phyloP scores from a whole-genome alignment of 2,113 vertebrate genomes.

The Sturnus vulgaris region DNA sequence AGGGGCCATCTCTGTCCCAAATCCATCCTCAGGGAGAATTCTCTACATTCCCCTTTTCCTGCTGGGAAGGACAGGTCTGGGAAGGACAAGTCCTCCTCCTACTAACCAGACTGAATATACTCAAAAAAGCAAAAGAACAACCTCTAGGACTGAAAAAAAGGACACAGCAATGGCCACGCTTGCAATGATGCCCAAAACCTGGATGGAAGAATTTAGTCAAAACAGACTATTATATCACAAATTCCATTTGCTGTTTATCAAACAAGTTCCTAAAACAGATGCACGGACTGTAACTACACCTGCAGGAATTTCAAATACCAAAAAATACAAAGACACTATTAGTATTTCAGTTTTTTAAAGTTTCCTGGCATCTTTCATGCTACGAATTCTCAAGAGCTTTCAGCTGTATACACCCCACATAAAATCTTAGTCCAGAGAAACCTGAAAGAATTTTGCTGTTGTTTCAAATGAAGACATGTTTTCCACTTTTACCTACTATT shows the following conservation, averaged over 20 bases:
- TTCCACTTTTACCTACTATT: neutral
- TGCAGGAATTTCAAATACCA: neutral
- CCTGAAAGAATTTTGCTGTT: neutral
- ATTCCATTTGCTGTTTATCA: neutral
- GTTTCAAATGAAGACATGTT: neutral
- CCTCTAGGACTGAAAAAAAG: neutral
- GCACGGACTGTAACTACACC: neutral
- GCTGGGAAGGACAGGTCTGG: neutral
- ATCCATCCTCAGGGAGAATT: neutral
- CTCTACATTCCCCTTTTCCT: neutral
- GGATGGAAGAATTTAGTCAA: neutral
- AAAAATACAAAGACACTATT: neutral
- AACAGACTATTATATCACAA: neutral
- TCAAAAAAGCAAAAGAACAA: neutral
- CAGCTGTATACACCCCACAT: neutral
- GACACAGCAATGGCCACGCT: neutral
- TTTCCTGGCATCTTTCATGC: neutral
- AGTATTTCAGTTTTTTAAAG: neutral
- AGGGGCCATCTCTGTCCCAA: neutral
- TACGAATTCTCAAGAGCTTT: neutral
- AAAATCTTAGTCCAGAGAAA: slow-evolving; percentile 10
- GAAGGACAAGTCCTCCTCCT: neutral
- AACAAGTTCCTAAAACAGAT: neutral
- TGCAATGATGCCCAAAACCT: neutral
- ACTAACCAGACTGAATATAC: neutral